These are phyloP conservation scores for Aythya baeri DNA, from an alignment of 2,113 vertebrate species.

Conservation along the genomic window DNA sequence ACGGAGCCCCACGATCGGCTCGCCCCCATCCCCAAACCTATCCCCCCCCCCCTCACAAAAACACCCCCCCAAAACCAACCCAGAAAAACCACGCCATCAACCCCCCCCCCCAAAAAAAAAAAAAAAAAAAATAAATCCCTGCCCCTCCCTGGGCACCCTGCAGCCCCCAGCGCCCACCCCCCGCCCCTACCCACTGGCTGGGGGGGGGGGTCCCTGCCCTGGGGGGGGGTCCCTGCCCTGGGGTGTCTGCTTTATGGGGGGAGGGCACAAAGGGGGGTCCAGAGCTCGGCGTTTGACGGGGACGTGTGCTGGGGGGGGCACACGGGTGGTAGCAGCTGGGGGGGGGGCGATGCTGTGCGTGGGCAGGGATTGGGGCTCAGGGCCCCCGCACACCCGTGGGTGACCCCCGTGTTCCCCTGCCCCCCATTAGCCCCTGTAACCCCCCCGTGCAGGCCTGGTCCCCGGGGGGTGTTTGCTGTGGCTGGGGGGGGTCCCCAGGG, in stretches of 20 bases:
- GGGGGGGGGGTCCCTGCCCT: too few relatives aligned
- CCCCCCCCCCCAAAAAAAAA: too few relatives aligned
- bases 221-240: not conserved
- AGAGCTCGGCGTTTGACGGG: not conserved
- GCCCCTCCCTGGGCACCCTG: not conserved
- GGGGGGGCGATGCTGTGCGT: not conserved
- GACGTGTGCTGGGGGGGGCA: too few relatives aligned
- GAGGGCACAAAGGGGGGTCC: too few relatives aligned
- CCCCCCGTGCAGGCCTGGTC: not conserved
- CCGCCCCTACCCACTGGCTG: too few relatives aligned
- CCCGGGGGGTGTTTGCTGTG: not conserved
- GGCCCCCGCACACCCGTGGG: not conserved
- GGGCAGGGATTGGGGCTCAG: not conserved
- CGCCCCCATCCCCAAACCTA: not conserved
- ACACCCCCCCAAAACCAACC: not conserved
- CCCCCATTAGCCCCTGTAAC: not conserved
- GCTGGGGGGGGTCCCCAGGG: constrained; percentile 4
- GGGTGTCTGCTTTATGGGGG: not conserved
- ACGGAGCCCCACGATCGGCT: too few relatives aligned
- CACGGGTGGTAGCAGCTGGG: not conserved
- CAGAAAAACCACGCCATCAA: not conserved
- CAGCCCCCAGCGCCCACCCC: too few relatives aligned
- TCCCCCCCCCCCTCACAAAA: not conserved
- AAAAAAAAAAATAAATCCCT: too few relatives aligned
- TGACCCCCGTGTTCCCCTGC: not conserved